Evolutionary conservation across 53 echinoderm and acorn worm genomes (phyloP).

Genomic region (Echinometra lucunter): DNA sequence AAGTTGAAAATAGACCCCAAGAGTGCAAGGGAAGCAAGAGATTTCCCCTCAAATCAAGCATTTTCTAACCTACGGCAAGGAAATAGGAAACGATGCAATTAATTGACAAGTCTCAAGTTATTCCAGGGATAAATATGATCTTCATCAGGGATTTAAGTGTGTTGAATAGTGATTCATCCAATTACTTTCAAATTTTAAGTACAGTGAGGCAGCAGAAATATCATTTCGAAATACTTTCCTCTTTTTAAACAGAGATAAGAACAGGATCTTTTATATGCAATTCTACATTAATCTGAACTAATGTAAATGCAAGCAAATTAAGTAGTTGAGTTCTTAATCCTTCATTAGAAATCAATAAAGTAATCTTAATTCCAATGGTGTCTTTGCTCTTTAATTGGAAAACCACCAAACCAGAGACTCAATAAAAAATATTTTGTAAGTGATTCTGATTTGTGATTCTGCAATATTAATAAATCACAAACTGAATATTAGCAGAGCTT

Average conservation of each 20-base stretch:
- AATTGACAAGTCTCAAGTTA: slow-evolving; percentile 10
- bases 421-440: too few species aligned
- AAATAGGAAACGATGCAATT: background rate
- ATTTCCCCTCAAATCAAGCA: background rate
- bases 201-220: too few species aligned
- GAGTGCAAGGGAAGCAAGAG: background rate
- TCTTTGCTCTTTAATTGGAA: background rate
- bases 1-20: background rate
- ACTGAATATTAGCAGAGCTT: too few species aligned
- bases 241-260: background rate
- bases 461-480: too few species aligned
- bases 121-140: slow-evolving; percentile 50
- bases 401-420: background rate
- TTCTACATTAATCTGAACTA: background rate
- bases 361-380: background rate
- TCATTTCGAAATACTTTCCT: background rate
- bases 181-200: background rate
- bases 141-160: background rate
- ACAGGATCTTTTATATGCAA: background rate
- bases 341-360: background rate
- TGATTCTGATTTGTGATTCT: too few species aligned
- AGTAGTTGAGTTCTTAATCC: background rate
- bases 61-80: background rate
- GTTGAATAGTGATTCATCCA: background rate
- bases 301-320: background rate